Evolutionary conservation across 2,888 invertebrate species (phyloP).

Genomic region (Lasiommata megera): DNA sequence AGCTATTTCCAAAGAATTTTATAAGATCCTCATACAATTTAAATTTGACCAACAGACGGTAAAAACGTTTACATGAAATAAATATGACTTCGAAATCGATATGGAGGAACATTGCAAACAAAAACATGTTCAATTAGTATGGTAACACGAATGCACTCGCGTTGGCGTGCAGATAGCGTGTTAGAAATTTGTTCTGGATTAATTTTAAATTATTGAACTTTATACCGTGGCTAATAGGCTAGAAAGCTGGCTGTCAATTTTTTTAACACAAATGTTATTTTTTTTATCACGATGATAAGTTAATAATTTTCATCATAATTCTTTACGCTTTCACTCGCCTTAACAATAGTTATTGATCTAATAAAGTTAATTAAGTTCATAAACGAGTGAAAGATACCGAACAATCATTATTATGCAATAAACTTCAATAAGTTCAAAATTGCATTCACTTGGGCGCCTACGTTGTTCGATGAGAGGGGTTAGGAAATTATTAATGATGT

Average conservation of each 20-base stretch:
- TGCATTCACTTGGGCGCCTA: constrained; percentile 21
- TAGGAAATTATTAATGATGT: constrained; percentile 18
- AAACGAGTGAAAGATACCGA: constrained; percentile 17
- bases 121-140: neutral
- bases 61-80: too few species aligned
- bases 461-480: constrained; percentile 11
- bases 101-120: neutral
- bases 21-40: too few species aligned
- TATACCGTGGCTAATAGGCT: constrained; percentile 21
- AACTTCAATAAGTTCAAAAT: constrained; percentile 20
- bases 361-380: constrained; percentile 23
- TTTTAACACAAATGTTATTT: neutral
- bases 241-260: constrained; percentile 11
- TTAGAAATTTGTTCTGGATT: constrained; percentile 24
- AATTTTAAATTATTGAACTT: constrained; percentile 33
- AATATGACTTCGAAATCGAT: neutral
- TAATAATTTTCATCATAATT: constrained; percentile 11
- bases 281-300: constrained; percentile 11
- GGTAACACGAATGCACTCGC: neutral
- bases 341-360: constrained; percentile 20
- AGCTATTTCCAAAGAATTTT: too few species aligned
- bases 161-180: constrained; percentile 8
- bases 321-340: constrained; percentile 26
- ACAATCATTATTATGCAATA: constrained; percentile 20
- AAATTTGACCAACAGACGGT: too few species aligned